Base-by-base conservation (phyloP, 1,140 invertebrate species). In the Camponotus pennsylvanicus region DNA sequence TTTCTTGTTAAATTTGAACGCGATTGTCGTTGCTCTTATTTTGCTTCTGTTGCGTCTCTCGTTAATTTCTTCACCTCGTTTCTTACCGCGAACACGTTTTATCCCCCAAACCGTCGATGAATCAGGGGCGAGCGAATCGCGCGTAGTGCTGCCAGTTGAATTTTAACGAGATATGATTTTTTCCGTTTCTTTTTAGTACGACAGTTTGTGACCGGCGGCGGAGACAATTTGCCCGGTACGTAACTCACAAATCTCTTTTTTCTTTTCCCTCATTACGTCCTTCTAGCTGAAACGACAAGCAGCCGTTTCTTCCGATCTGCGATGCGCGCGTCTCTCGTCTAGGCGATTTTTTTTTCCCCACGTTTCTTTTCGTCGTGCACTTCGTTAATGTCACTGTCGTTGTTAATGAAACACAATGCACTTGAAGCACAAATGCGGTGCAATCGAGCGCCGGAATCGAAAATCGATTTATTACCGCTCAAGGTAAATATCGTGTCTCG, bases 221-320 rank as follows among this genome's bases (percentile, higher is more conserved):
- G 96, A 96, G 96, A 96, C 95, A 96, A 96, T 96, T 96, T 96
- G 94, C 96, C 96, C 96, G 96, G 96, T 97, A 97, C 95, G 96
- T 97, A 96, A 95, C 92, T 95, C 94, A 94, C 89, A 89, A 91
- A 93, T 93, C 90, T 91, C 92, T 93, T 93, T 52, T 93, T 94
- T 94, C 92, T 94, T 94, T 94, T 93, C 90, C 93, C 92, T 93
- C 91, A 92, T 93, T 88, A 91, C 71, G 57, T 55, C 67, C 71
- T 32, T 73, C 69, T 71, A 86, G 77, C 64, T 82, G 45, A 86
- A 86, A 88, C 61, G 64, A 86, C 88, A 75, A 86, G 86, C 89
- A 84, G 73, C 89, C 89, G 59, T 78, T 83, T 73, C 55, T 67
- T 76, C 66, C 86, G 67, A 27, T 78, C 66, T 73, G 64, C 21